Conservation (phyloP, 1,140 invertebrate species). For the Drosophila rhopaloa region DNA sequence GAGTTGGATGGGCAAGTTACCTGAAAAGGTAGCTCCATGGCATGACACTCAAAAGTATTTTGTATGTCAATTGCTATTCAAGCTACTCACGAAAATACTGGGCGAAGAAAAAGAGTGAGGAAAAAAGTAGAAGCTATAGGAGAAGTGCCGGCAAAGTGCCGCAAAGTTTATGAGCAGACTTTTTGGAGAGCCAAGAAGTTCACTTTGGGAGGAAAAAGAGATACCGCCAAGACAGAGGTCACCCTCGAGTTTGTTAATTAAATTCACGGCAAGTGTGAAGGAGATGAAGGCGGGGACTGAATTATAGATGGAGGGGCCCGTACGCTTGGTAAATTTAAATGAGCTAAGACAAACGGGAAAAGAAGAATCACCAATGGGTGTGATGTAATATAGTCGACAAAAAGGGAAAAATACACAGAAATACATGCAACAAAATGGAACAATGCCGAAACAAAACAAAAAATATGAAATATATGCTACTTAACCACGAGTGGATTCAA, state of each 20-base stretch:
- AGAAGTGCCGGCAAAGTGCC: constrained; percentile 48
- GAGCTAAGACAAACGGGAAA: constrained; percentile 25
- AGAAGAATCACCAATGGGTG: constrained; percentile 1
- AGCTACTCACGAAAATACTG: constrained; percentile 52
- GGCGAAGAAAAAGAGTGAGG: neutral
- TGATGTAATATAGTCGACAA: constrained; percentile 38
- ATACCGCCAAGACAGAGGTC: constrained; percentile 10
- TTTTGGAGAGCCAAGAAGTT: constrained; percentile 42
- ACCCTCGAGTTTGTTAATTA: constrained; percentile 62
- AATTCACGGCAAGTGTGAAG: constrained; percentile 56
- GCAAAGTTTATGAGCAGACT: constrained; percentile 55
- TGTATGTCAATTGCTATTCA: constrained; percentile 68
- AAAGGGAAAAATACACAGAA: constrained; percentile 13
- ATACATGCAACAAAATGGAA: constrained; percentile 16
- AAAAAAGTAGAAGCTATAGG: neutral
- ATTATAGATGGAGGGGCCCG: neutral
- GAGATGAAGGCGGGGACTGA: neutral
- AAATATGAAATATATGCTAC: constrained; percentile 24
- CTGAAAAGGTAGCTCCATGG: constrained; percentile 45
- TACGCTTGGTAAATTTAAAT: constrained; percentile 59
- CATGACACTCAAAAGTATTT: constrained; percentile 63
- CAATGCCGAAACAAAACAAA: constrained; percentile 27
- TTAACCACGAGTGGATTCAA: constrained; percentile 25
- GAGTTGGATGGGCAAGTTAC: constrained; percentile 13
- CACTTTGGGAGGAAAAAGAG: constrained; percentile 12